phyloP scores from a whole-genome alignment of 1,140 invertebrate genomes.

The Lucilia sericata region DNA sequence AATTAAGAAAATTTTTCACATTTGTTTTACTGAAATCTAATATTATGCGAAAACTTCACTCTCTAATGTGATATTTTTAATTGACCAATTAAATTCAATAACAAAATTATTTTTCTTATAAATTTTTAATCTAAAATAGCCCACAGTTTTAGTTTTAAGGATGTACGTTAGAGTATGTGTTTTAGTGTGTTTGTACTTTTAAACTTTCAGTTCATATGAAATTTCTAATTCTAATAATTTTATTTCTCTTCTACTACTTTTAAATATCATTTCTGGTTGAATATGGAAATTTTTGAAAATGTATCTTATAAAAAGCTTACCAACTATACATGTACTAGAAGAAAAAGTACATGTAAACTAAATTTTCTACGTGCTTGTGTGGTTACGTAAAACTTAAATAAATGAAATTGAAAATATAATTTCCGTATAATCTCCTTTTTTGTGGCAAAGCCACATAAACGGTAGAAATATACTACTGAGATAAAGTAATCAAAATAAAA shows the following conservation, averaged over 20 bases:
- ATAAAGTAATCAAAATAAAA: constrained; percentile 4
- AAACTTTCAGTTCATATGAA: neutral
- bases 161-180: neutral
- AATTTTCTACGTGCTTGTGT: constrained; percentile 44
- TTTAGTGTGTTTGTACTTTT: neutral
- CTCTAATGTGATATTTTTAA: too few relatives aligned
- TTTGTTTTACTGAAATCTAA: too few relatives aligned
- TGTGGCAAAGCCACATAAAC: constrained; percentile 1
- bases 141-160: neutral
- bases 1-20: too few relatives aligned
- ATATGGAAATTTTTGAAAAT: constrained; percentile 27
- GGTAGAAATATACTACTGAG: neutral
- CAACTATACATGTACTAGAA: neutral
- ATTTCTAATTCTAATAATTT: neutral
- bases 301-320: constrained; percentile 33
- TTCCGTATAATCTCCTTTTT: constrained; percentile 45
- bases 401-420: constrained; percentile 48
- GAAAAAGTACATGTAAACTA: neutral
- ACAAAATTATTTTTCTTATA: too few relatives aligned
- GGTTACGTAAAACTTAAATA: constrained; percentile 46
- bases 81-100: too few relatives aligned
- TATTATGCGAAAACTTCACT: too few relatives aligned
- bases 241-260: neutral
- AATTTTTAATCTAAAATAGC: neutral
- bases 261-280: neutral